Percentiles rank a stretch among this genome's conserved stretches.
Evolutionary conservation across 2,888 invertebrate species (phyloP).

Genomic region (Drosophila demipolita): DNA sequence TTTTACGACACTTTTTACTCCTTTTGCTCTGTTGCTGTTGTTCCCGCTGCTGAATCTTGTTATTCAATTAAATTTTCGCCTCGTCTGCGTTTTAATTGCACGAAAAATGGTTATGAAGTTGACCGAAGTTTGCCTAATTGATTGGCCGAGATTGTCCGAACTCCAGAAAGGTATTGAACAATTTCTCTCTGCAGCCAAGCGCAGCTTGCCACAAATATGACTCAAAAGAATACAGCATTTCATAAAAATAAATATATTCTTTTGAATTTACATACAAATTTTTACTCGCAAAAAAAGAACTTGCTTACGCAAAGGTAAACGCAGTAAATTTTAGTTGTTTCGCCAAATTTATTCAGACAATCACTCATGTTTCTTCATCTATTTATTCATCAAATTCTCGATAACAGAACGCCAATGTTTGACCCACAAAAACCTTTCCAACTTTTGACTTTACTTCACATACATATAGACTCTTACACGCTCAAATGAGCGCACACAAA

Average conservation of each 20-base stretch:
- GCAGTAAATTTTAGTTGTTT: background rate
- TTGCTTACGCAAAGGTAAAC: background rate
- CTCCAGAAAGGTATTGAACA: slow-evolving; percentile 13
- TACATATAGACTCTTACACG: slow-evolving; percentile 11
- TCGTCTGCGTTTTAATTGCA: slow-evolving; percentile 68
- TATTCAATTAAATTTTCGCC: slow-evolving; percentile 74
- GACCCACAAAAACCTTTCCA: slow-evolving; percentile 58
- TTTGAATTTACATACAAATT: background rate
- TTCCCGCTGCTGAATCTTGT: slow-evolving; percentile 51
- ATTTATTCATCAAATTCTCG: slow-evolving; percentile 49
- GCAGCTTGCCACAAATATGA: background rate
- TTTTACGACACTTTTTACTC: slow-evolving; percentile 67
- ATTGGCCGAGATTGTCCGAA: slow-evolving; percentile 36
- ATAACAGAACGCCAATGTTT: slow-evolving; percentile 40
- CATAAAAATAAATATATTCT: background rate
- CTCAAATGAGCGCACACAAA: slow-evolving; percentile 23
- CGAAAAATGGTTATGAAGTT: slow-evolving; percentile 58
- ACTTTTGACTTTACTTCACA: slow-evolving; percentile 60
- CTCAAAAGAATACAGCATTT: background rate
- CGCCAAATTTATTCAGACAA: slow-evolving; percentile 26
- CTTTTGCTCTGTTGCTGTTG: slow-evolving; percentile 13
- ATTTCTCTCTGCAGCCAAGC: background rate
- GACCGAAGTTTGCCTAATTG: slow-evolving; percentile 47
- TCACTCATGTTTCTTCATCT: slow-evolving; percentile 38
- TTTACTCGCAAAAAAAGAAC: background rate